Base-by-base conservation (phyloP, 2,797 vertebrate species). In the Takifugu ocellatus region DNA sequence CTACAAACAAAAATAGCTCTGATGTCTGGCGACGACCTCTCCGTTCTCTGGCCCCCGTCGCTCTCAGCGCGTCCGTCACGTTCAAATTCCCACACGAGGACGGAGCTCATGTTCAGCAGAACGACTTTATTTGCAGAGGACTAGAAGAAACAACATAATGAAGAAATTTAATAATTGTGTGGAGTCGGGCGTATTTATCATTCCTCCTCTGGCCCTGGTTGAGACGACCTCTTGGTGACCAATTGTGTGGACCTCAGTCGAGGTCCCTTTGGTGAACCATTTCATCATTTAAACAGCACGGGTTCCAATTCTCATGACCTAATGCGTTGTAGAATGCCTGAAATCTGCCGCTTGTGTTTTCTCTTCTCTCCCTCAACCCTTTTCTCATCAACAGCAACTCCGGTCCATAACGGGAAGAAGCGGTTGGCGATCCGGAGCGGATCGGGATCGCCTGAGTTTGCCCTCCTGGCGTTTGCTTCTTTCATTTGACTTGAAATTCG, bases 291-390 rank as follows among this genome's bases (percentile, higher is more conserved):
- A 65, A 85, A 79, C 84, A 74, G 69, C 61, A 54, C 61, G 48
- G 74, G 79, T 79, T 87, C 88, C 79, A 85, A 90, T 93, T 93
- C 92, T 91, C 90, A 92, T 92, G 92, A 92, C 92, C 91, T 92
- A 90, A 92, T 92, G 84, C 73, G 29, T 86, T 84, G 81, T 81
- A 91, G 88, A 89, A 91, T 90, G 87, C 85, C 77, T 87, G 81
- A 87, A 88, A 78, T 81, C 77, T 66, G 78, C 63, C 58, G 67
- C 79, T 84, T 62, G 80, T 89, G 86, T 91, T 91, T 89, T 89
- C 82, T 88, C 84, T 83, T 78, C 74, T 82, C 73, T 82, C 77
- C 68, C 73, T 80, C 68, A 64, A 70, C 63, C 72, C 81, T 68
- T 39, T 84, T 81, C 83, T 87, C 84, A 79, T 86, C 84, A 69